Conservation (phyloP, 2,113 vertebrate species). For the Oceanodroma tethys region DNA sequence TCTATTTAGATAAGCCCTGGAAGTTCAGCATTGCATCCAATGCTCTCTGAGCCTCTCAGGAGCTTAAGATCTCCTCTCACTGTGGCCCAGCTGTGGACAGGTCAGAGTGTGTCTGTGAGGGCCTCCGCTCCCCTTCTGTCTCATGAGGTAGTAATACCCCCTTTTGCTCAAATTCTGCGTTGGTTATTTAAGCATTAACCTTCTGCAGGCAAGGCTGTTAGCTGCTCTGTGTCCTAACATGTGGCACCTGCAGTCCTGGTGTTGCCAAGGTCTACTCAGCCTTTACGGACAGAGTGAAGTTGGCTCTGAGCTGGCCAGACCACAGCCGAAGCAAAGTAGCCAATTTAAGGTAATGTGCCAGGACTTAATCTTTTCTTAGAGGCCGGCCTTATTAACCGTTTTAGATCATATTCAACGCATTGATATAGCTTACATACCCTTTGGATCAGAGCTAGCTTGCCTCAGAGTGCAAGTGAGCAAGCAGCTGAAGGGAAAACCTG, state of each 20-base stretch:
- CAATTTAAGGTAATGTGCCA: not conserved
- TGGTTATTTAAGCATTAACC: not conserved
- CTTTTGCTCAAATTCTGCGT: not conserved
- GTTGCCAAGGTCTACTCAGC: not conserved
- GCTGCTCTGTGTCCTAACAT: not conserved
- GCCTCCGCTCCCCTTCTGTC: not conserved
- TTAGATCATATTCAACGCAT: not conserved
- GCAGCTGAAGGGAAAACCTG: not conserved
- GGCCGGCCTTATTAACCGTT: not conserved
- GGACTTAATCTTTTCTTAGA: not conserved
- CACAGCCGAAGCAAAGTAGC: not conserved
- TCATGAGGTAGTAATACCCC: not conserved
- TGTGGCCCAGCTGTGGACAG: not conserved
- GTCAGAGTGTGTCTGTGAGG: not conserved
- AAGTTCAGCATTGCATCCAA: not conserved
- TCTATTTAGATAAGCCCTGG: conserved; percentile 16
- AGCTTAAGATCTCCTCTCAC: not conserved
- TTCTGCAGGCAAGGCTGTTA: not conserved
- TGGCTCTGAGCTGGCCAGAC: not conserved
- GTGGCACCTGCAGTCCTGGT: not conserved
- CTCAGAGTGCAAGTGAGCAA: not conserved
- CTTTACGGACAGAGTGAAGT: not conserved
- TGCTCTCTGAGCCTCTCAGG: not conserved
- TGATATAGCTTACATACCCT: not conserved
- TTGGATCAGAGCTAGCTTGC: not conserved